Evolutionary conservation across 2,888 invertebrate genomes (phyloP).

Genomic region (Clepsis dumicolana): DNA sequence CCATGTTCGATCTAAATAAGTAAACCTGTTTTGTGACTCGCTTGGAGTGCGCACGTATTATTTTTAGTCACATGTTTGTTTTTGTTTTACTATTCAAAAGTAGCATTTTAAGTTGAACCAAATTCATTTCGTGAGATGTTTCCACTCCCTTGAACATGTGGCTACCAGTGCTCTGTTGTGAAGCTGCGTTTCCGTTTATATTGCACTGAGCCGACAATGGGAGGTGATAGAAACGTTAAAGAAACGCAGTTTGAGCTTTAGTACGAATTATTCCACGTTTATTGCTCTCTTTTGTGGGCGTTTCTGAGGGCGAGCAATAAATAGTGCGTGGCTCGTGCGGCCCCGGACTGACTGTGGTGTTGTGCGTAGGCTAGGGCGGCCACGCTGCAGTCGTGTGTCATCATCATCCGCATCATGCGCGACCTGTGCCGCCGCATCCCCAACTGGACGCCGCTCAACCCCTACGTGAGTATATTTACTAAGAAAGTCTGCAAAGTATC

Average conservation of each 20-base stretch:
- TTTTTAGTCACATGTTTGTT: conserved; percentile 84
- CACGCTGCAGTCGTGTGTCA: conserved; percentile 97
- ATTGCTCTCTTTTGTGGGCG: conserved; percentile 59
- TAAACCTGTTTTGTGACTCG: conserved; percentile 36
- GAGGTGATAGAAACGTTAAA: conserved; percentile 52
- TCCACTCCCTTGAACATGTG: conserved; percentile 81
- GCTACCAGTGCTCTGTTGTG: conserved; percentile 74
- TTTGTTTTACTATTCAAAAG: conserved; percentile 60
- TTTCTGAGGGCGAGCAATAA: conserved; percentile 60
- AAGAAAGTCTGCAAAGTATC: no score
- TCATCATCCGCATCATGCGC: conserved; percentile 97
- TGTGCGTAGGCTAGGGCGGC: conserved; percentile 95
- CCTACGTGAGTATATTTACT: conserved; percentile 91
- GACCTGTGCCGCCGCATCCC: conserved; percentile 98
- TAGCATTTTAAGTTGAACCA: conserved; percentile 51
- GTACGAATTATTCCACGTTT: conserved; percentile 54
- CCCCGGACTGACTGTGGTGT: conserved; percentile 3
- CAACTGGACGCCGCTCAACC: conserved; percentile 96
- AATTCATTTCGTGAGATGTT: conserved; percentile 44
- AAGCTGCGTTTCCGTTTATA: conserved; percentile 74
- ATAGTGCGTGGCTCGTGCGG: conserved; percentile 44
- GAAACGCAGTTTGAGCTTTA: conserved; percentile 73
- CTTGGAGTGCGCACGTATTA: conserved; percentile 77
- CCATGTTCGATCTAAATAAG: conserved; percentile 25
- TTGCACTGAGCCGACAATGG: conserved; percentile 70